These are phyloP conservation scores for Drosophila koepferae DNA, from an alignment of 2,888 invertebrate species.

Conservation along the genomic window DNA sequence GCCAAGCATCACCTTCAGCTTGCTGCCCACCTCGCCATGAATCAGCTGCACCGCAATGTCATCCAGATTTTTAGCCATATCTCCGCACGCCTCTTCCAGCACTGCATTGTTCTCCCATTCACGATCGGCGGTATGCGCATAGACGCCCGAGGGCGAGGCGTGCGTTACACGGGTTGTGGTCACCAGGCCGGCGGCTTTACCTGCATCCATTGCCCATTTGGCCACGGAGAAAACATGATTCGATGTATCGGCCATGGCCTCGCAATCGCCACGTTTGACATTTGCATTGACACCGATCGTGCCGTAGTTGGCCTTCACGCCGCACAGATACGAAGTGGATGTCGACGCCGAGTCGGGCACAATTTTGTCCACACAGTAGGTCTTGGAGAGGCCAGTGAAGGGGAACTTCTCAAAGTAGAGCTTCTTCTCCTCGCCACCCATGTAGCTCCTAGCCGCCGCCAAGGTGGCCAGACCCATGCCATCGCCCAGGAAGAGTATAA, in stretches of 20 bases:
- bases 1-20: slow-evolving; percentile 91
- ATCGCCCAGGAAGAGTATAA: slow-evolving; percentile 93
- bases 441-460: slow-evolving; percentile 90
- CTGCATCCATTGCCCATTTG: slow-evolving; percentile 89
- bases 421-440: slow-evolving; percentile 90
- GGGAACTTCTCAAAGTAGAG: slow-evolving; percentile 92
- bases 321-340: slow-evolving; percentile 91
- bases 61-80: slow-evolving; percentile 86
- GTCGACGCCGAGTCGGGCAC: slow-evolving; percentile 94
- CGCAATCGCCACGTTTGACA: slow-evolving; percentile 88
- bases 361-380: slow-evolving; percentile 90
- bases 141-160: slow-evolving; percentile 90
- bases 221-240: slow-evolving; percentile 89
- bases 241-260: slow-evolving; percentile 86
- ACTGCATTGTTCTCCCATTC: slow-evolving; percentile 90
- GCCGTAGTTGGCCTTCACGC: slow-evolving; percentile 91
- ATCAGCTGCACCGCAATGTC: slow-evolving; percentile 92
- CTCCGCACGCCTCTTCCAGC: slow-evolving; percentile 85
- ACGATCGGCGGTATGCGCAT: slow-evolving; percentile 88
- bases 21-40: slow-evolving; percentile 88
- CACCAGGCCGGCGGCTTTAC: slow-evolving; percentile 88
- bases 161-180: slow-evolving; percentile 93
- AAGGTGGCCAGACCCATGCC: slow-evolving; percentile 94
- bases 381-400: slow-evolving; percentile 89
- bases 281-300: slow-evolving; percentile 91